These are phyloP conservation scores for Seladonia tumulorum DNA, from an alignment of 2,888 invertebrate genomes.

Conservation along the genomic window DNA sequence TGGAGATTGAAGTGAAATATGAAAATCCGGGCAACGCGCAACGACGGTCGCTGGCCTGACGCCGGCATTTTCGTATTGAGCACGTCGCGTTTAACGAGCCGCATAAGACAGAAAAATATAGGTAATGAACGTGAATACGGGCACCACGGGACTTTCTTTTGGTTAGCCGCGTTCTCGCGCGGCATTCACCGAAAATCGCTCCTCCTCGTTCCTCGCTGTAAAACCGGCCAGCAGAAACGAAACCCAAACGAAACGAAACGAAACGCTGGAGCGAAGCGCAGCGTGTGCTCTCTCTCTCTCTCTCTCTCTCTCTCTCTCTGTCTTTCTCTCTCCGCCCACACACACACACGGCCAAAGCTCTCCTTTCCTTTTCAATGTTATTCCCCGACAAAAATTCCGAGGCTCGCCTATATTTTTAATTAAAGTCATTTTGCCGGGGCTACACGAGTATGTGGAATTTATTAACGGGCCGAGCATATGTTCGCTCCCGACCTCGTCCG, in stretches of 20 bases:
- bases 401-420: constrained; percentile 64
- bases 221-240: constrained; percentile 26
- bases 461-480: constrained; percentile 51
- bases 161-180: constrained; percentile 32
- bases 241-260: constrained; percentile 7
- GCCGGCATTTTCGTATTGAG: constrained; percentile 69
- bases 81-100: constrained; percentile 69
- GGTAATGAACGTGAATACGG: constrained; percentile 69
- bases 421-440: constrained; percentile 51
- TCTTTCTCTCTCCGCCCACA: background rate
- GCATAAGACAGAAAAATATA: constrained; percentile 72
- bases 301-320: background rate
- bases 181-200: constrained; percentile 60
- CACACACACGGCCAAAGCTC: background rate
- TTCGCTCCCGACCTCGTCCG: constrained; percentile 31
- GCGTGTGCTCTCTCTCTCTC: background rate
- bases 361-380: constrained; percentile 63
- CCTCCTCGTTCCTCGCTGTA: constrained; percentile 33
- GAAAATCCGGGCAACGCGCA: constrained; percentile 74
- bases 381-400: constrained; percentile 56
- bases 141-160: constrained; percentile 44
- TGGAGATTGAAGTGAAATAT: constrained; percentile 82
- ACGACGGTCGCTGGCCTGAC: constrained; percentile 40
- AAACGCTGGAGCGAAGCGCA: background rate
- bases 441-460: constrained; percentile 56